These are phyloP conservation scores for Nothobranchius furzeri DNA, from an alignment of 2,113 vertebrate genomes.

Conservation along the genomic window DNA sequence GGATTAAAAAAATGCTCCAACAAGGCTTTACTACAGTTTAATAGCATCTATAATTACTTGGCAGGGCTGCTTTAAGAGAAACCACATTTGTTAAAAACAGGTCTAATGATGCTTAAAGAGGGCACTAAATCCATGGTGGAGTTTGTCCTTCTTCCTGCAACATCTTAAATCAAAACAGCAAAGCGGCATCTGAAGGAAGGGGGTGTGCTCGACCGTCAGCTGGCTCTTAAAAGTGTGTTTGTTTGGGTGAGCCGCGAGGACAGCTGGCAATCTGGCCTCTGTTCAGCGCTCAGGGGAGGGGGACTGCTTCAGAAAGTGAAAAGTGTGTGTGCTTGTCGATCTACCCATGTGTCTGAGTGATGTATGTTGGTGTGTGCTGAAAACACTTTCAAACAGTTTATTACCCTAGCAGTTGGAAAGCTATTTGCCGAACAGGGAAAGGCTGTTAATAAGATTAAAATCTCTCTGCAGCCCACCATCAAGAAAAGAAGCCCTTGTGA, in stretches of 20 bases:
- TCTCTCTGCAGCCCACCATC: slow-evolving; percentile 59
- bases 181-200: not conserved
- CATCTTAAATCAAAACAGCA: slow-evolving; percentile 22
- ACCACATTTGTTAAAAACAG: not conserved
- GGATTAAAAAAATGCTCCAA: no score
- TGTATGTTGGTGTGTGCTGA: slow-evolving; percentile 46
- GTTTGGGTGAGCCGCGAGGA: slow-evolving; percentile 15
- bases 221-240: slow-evolving; percentile 10
- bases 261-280: slow-evolving; percentile 48
- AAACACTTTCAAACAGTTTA: slow-evolving; percentile 72
- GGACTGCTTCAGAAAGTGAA: slow-evolving; percentile 21
- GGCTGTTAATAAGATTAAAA: slow-evolving; percentile 78
- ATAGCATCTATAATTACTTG: no score
- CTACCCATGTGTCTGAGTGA: slow-evolving; percentile 35
- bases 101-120: slow-evolving; percentile 15
- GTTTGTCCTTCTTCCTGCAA: slow-evolving; percentile 7
- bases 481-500: slow-evolving; percentile 49
- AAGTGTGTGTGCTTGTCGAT: slow-evolving; percentile 15
- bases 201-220: slow-evolving; percentile 18
- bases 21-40: no score
- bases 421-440: slow-evolving; percentile 69
- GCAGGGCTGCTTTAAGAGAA: no score
- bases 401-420: slow-evolving; percentile 76
- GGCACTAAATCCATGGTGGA: slow-evolving; percentile 2
- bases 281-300: slow-evolving; percentile 20